phyloP scores from a whole-genome alignment of 2,113 vertebrate genomes.

The Poicephalus gulielmi region DNA sequence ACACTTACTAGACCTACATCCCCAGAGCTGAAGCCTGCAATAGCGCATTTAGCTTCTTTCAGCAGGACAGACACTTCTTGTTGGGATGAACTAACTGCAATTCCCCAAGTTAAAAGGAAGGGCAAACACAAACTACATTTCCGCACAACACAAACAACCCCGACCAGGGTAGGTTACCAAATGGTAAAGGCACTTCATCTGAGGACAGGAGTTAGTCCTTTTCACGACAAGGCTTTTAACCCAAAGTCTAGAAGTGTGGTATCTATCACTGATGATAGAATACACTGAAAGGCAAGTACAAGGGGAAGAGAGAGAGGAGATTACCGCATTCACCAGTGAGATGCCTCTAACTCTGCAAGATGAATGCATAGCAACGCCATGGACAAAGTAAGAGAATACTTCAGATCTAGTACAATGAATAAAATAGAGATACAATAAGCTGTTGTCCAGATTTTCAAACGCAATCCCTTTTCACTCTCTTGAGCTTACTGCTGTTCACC shows the following conservation, averaged over 20 bases:
- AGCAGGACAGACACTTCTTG: background rate
- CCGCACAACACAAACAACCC: constrained; percentile 5
- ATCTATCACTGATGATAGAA: background rate
- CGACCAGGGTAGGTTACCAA: constrained; percentile 65
- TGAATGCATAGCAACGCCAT: background rate
- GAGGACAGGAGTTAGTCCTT: background rate
- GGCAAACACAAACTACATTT: constrained; percentile 44
- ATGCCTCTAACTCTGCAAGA: background rate
- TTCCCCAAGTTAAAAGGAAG: constrained; percentile 23
- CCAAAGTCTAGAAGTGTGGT: background rate
- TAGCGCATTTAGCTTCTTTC: background rate
- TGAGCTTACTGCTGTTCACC: constrained; percentile 32
- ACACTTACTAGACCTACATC: background rate
- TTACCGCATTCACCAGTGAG: background rate
- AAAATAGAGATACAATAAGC: constrained; percentile 7
- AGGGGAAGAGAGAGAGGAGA: background rate
- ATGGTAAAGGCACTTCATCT: constrained; percentile 17
- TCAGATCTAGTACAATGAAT: background rate
- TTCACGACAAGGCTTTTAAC: background rate
- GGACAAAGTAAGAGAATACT: constrained; percentile 10
- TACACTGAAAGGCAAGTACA: background rate
- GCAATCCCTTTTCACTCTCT: constrained; percentile 5
- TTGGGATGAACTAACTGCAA: background rate
- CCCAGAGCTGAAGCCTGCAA: background rate
- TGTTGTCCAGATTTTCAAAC: constrained; percentile 30